These are phyloP conservation scores for Limnephilus marmoratus DNA, from an alignment of 2,888 invertebrate genomes.

Conservation along the genomic window DNA sequence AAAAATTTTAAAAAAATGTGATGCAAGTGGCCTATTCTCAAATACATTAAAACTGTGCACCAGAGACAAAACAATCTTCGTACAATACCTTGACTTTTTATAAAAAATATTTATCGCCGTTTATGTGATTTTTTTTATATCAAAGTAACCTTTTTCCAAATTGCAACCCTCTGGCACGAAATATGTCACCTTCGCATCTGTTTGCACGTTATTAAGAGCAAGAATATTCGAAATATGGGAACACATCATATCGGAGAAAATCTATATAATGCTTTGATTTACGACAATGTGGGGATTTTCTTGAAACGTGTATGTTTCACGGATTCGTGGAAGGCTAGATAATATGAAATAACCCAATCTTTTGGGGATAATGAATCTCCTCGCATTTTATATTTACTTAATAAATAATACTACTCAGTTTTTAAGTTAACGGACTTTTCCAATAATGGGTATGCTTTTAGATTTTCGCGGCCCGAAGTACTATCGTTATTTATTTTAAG, in stretches of 20 bases:
- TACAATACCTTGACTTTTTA: not conserved
- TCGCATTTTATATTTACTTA: no score
- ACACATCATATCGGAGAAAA: not conserved
- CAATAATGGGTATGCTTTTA: no score
- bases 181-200: not conserved
- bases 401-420: no score
- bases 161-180: not conserved
- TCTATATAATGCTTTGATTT: not conserved
- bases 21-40: no score
- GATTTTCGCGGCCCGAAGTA: no score
- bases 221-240: not conserved
- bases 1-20: no score
- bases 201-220: not conserved
- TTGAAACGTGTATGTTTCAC: not conserved
- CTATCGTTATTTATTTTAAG: no score
- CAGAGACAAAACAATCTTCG: not conserved
- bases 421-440: no score
- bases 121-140: not conserved
- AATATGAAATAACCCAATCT: not conserved
- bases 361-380: not conserved
- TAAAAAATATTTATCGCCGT: not conserved
- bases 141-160: not conserved
- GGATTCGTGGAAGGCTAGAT: not conserved
- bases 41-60: not conserved
- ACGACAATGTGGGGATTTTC: not conserved